Conservation (phyloP, 2,113 vertebrate species). For the Alaudala cheleensis region DNA sequence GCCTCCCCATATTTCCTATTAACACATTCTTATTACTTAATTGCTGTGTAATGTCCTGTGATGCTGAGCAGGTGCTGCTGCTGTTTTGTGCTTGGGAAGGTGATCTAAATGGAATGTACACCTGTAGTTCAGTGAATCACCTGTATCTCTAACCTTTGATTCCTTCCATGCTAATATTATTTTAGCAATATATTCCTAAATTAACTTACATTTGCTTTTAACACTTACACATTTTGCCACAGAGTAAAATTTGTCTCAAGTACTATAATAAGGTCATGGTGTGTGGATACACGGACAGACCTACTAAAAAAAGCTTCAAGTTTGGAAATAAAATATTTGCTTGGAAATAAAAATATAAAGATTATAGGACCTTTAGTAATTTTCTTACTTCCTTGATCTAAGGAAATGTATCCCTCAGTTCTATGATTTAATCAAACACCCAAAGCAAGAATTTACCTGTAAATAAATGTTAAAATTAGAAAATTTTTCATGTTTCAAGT, state of each 20-base stretch:
- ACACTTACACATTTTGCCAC: not conserved
- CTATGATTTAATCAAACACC: not conserved
- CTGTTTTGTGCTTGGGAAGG: not conserved
- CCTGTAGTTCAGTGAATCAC: not conserved
- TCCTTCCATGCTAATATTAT: not conserved
- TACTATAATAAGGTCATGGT: not conserved
- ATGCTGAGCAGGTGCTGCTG: slow-evolving; percentile 22
- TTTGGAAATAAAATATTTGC: not conserved
- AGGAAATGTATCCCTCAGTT: not conserved
- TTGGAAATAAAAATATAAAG: not conserved
- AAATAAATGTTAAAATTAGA: not conserved
- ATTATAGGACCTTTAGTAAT: not conserved
- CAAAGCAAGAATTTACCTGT: not conserved
- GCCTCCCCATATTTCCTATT: slow-evolving; percentile 38
- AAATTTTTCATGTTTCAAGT: not conserved
- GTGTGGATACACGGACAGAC: not conserved
- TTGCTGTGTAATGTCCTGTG: not conserved
- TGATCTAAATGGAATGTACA: not conserved
- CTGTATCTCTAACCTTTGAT: not conserved
- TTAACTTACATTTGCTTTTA: not conserved
- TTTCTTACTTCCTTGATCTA: not conserved
- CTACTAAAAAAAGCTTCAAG: not conserved
- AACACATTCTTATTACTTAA: slow-evolving; percentile 15
- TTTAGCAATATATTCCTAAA: not conserved
- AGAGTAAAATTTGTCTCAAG: not conserved